Evolutionary conservation across 2,113 vertebrate genomes (phyloP).

Genomic region (Excalfactoria chinensis): DNA sequence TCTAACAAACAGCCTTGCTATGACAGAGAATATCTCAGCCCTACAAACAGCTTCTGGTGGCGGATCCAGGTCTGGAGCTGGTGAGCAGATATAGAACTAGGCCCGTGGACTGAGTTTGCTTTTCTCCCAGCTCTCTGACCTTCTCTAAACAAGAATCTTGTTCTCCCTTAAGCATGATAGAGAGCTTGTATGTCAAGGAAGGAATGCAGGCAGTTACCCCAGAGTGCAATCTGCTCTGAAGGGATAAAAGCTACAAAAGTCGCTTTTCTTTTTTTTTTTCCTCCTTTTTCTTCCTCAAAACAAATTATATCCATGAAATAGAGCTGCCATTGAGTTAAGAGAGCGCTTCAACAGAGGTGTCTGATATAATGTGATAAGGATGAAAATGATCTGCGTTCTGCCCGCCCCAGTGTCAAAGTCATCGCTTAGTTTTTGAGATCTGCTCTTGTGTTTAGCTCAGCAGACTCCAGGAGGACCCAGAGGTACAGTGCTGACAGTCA

Average conservation of each 20-base stretch:
- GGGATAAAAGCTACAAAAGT: not conserved
- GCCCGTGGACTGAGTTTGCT: not conserved
- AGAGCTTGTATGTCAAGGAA: not conserved
- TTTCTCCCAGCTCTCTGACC: not conserved
- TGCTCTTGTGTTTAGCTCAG: not conserved
- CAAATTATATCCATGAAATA: not conserved
- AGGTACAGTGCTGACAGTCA: not conserved
- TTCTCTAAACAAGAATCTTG: not conserved
- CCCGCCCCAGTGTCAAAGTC: not conserved
- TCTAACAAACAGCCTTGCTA: not conserved
- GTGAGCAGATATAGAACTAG: not conserved
- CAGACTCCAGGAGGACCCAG: not conserved
- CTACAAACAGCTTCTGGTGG: not conserved
- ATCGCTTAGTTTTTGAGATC: not conserved
- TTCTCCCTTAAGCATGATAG: not conserved
- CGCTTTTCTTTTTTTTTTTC: rapidly evolving
- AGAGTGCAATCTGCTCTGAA: not conserved
- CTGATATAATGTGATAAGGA: not conserved
- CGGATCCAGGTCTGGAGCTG: not conserved
- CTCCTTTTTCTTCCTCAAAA: not conserved
- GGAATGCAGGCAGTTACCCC: not conserved
- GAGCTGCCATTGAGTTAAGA: not conserved
- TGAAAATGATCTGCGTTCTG: not conserved
- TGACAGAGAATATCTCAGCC: not conserved
- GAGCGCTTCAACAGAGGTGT: not conserved